These are phyloP conservation scores for Pachyrhynchus sulphureomaculatus DNA, from an alignment of 1,140 invertebrate species.

Conservation along the genomic window DNA sequence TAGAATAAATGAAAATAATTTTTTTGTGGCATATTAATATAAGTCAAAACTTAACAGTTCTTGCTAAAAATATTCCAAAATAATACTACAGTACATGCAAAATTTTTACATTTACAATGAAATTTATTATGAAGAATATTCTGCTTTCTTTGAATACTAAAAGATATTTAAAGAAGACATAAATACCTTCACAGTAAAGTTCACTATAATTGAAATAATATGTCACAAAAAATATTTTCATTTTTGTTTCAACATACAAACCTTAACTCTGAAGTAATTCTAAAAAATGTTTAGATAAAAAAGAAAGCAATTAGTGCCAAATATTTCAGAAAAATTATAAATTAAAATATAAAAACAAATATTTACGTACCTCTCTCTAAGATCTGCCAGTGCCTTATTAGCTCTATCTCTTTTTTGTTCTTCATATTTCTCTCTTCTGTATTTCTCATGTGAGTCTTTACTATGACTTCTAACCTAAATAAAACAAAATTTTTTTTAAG, in stretches of 20 bases:
- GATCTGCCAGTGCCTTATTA: conserved; percentile 64
- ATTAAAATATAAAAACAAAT: background rate
- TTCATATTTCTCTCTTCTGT: conserved; percentile 60
- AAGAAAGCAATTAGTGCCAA: background rate
- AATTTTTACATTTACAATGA: no score
- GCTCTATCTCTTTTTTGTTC: conserved; percentile 54
- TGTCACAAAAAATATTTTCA: conserved; percentile 24
- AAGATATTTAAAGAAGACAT: background rate
- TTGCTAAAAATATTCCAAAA: background rate
- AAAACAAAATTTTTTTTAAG: background rate
- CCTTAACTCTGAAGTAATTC: conserved; percentile 23
- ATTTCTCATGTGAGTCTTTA: conserved; percentile 42
- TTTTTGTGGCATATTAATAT: conserved; percentile 12
- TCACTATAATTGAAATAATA: background rate
- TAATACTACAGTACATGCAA: background rate
- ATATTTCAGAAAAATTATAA: background rate
- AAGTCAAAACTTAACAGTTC: no score
- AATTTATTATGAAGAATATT: no score
- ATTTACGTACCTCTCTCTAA: conserved; percentile 60
- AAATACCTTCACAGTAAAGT: no score
- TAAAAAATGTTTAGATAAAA: conserved; percentile 10
- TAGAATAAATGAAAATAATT: conserved; percentile 25
- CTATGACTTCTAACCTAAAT: conserved; percentile 32
- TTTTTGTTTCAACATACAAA: conserved; percentile 14
- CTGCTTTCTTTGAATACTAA: no score